Percentiles rank a stretch among this genome's conserved stretches.
Evolutionary conservation across 2,797 vertebrate genomes (phyloP).

Genomic region (Pteropus rufus): DNA sequence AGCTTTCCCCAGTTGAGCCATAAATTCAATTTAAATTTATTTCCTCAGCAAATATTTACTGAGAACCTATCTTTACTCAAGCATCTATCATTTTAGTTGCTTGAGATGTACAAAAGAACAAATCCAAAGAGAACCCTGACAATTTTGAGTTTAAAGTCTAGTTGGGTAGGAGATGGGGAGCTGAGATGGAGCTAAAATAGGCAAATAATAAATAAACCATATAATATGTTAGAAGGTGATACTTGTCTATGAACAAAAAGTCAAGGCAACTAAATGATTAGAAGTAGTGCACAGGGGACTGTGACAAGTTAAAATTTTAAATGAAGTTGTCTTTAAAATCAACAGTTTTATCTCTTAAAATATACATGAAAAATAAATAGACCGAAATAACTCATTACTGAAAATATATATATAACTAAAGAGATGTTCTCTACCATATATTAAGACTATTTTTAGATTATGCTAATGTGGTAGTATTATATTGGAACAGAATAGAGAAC

Average conservation of each 20-base stretch:
- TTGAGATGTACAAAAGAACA: neutral
- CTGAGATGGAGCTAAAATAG: neutral
- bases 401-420: neutral
- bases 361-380: neutral
- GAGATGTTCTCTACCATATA: neutral
- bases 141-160: neutral
- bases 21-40: neutral
- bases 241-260: neutral
- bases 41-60: neutral
- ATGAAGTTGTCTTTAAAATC: neutral
- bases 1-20: neutral
- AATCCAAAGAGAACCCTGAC: neutral
- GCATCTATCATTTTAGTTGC: neutral
- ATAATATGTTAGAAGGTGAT: neutral
- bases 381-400: neutral
- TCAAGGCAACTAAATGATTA: neutral
- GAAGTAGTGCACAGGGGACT: neutral
- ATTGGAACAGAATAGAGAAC: neutral
- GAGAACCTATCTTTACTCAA: neutral
- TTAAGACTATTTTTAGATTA: neutral
- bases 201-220: neutral
- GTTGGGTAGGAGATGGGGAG: neutral
- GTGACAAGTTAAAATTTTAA: neutral
- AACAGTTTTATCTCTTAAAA: neutral
- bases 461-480: neutral